Base-by-base conservation (phyloP, 2,113 vertebrate species). In the Gnathonemus longibarbis region DNA sequence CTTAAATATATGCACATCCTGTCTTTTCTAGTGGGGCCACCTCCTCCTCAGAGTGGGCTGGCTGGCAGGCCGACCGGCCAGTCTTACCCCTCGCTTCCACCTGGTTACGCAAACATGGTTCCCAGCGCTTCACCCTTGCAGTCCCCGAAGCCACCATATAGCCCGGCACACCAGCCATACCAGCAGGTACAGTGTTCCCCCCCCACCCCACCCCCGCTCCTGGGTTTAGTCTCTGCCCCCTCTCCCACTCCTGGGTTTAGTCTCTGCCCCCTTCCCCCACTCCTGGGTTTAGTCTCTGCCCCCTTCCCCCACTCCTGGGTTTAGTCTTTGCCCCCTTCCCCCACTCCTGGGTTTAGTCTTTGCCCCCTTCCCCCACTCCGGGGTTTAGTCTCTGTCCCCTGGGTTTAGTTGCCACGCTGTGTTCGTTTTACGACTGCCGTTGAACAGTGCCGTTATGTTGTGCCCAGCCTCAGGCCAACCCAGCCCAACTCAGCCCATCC, bases 61-160 rank as follows among this genome's bases (percentile, higher is more conserved):
- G 92, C 95, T 27, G 96, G 94, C 88, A 96, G 95, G 90, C 96
- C 93, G 84, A 95, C 97, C 93, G 96, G 97, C 2, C 97, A 96
- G 94, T 94, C 95, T 0, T 99, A 99, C 94, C 98, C 98, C 27
- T 94, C 97, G 62, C 95, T 99, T 83, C 97, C 96, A 13, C 98
- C 97, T 4, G 97, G 97, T 91, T 99, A 99, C 93, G 97, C 98
- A 94, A 98, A 96, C 92, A 91, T 94, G 87, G 8, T 95, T 0
- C 92, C 92, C 1, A 94, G 91, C 88, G 89, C 94, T 50, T 74
- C 96, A 49, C 94, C 95, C 90, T 92, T 96, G 93, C 96, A 96
- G 58, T 92, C 96, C 0, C 90, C 96, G 90, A 91, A 95, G 46
- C 94, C 97, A 95, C 97, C 95, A 89, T 98, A 97, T 89, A 93